Evolutionary conservation across 2,888 invertebrate species (phyloP).

Genomic region (Sphaeridia pumilis): DNA sequence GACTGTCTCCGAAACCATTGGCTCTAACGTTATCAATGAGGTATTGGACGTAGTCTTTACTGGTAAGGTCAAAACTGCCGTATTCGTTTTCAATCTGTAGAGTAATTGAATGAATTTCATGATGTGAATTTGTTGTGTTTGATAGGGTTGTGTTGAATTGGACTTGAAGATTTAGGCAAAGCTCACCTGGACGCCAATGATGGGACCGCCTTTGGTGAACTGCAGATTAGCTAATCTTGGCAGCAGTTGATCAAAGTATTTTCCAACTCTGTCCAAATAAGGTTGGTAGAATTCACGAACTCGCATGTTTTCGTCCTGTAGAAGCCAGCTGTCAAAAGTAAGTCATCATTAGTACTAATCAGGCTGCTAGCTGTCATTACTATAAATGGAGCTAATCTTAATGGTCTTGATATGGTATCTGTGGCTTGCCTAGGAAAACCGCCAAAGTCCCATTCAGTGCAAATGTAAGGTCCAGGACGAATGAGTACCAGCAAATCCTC

Average conservation of each 20-base stretch:
- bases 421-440: conserved; percentile 39
- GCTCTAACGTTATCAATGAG: conserved; percentile 7
- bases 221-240: conserved; percentile 41
- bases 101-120: neutral
- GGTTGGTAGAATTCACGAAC: conserved; percentile 42
- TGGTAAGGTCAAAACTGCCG: conserved; percentile 53
- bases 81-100: conserved; percentile 78
- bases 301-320: conserved; percentile 45
- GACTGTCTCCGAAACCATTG: conserved; percentile 9
- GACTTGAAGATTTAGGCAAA: neutral
- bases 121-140: neutral
- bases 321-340: conserved; percentile 42
- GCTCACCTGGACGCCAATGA: conserved; percentile 42
- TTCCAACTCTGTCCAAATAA: conserved; percentile 40
- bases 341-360: neutral
- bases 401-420: neutral
- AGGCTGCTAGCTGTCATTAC: no score
- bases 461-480: conserved; percentile 47
- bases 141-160: neutral
- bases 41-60: conserved; percentile 15
- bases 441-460: conserved; percentile 47
- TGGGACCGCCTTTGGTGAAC: conserved; percentile 44
- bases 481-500: conserved; percentile 45
- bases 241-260: conserved; percentile 41
- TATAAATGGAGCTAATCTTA: neutral